Percentiles rank a stretch among this genome's conserved stretches.
phyloP scores from a whole-genome alignment of 64 coral and sea anemone species.

The Catalaphyllia jardinei region DNA sequence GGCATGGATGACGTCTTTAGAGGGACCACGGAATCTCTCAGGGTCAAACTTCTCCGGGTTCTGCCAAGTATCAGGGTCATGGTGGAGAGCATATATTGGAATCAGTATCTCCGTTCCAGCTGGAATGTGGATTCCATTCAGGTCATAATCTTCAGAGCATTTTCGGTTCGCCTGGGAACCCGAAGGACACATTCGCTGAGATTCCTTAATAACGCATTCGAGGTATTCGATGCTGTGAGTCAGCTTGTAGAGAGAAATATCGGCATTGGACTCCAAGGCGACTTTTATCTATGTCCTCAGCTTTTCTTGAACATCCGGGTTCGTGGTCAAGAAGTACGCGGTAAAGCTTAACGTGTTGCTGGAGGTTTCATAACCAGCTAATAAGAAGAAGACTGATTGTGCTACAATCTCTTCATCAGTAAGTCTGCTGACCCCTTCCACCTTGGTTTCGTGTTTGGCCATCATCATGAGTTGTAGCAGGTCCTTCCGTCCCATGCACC shows the following conservation, averaged over 20 bases:
- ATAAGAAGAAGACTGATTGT: conserved; percentile 42
- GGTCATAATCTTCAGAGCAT: conserved; percentile 35
- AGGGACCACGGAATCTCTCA: conserved; percentile 45
- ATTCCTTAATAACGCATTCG: conserved; percentile 58
- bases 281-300: conserved; percentile 29
- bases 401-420: conserved; percentile 58
- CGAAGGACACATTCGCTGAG: conserved; percentile 44
- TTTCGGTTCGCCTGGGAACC: conserved; percentile 16
- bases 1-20: conserved; percentile 16
- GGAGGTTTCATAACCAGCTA: conserved; percentile 67
- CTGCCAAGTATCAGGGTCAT: conserved; percentile 62
- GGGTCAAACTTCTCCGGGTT: conserved; percentile 60
- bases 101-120: conserved; percentile 46
- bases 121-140: conserved; percentile 46
- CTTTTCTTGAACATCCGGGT: conserved; percentile 61
- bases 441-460: conserved; percentile 16
- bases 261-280: not conserved
- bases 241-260: conserved; percentile 49
- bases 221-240: conserved; percentile 49
- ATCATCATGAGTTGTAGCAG: conserved; percentile 58
- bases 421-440: conserved; percentile 42
- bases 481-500: conserved; percentile 22
- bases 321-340: conserved; percentile 33
- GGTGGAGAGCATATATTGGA: conserved; percentile 62
- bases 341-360: conserved; percentile 52